Evolutionary conservation across 2,797 vertebrate genomes (phyloP), one percentile per base, ranked within the genome.

Genomic region (Coendou prehensilis): DNA sequence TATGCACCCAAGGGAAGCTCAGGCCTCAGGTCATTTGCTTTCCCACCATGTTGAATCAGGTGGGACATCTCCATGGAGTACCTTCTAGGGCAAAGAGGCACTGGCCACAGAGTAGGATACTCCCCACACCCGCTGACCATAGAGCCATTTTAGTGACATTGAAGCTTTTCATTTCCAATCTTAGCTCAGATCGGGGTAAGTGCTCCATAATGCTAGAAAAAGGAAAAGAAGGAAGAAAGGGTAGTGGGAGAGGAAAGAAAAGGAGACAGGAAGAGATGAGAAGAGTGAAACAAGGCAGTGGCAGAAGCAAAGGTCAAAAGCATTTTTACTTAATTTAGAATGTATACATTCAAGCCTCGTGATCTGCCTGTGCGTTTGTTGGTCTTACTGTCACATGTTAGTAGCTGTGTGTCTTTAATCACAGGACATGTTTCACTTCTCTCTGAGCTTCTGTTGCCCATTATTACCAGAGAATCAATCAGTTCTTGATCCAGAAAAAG

Each of bases 271-370:
- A 30, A 78, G 22, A 28, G 14, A 50, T 22, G 1, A 45, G 10
- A 37, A 52, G 9, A 64, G 20, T 23, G 45, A 41, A 56, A 81
- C 15, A 10, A 41, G 37, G 52, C 33, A 87, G 28, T 54, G 30
- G 28, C 56, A 84, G 22, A 96, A 84, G 13, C 26, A 63, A 96
- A 61, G 22, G 76, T 59, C 56, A 80, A 84, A 78, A 67, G 5
- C 30, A 64, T 76, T 52, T 89, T 52, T 30, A 89, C 57, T 88
- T 45, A 52, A 89, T 82, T 64, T 83, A 79, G 41, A 94, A 73
- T 67, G 37, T 50, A 28, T 17, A 26, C 54, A 26, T 69, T 86
- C 41, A 59, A 80, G 11, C 45, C 41, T 92, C 30, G 13, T 20
- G 26, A 63, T 45, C 80, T 81, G 87, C 69, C 47, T 28, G 50